Percentiles rank a stretch among this genome's conserved stretches.
Conservation (phyloP, 2,113 vertebrate species). For the Phainopepla nitens region DNA sequence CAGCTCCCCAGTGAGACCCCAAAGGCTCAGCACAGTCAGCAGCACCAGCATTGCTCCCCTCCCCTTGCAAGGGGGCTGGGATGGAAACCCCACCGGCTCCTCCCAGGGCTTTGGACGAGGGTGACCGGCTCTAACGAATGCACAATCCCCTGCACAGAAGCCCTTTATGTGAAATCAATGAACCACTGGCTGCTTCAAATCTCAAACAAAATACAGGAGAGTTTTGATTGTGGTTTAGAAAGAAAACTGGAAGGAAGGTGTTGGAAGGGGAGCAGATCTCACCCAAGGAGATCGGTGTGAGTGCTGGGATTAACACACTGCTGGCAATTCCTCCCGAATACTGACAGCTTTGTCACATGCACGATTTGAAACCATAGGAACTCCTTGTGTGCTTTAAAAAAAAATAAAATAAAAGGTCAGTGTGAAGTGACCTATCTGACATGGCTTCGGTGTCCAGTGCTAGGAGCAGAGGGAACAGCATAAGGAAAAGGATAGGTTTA, state of each 20-base stretch:
- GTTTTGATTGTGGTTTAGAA: conserved; percentile 62
- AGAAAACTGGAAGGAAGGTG: conserved; percentile 20
- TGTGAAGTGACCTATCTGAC: neutral
- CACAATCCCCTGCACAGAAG: conserved; percentile 33
- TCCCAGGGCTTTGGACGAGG: neutral
- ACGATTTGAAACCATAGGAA: neutral
- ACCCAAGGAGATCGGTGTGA: neutral
- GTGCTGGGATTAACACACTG: neutral
- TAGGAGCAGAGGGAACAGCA: neutral
- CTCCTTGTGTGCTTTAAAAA: neutral
- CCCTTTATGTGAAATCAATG: conserved; percentile 34
- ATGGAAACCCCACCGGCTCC: neutral
- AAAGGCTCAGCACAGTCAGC: neutral
- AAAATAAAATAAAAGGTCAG: neutral
- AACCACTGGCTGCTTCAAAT: conserved; percentile 40
- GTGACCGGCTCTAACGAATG: fast-evolving
- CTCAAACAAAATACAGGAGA: conserved; percentile 51
- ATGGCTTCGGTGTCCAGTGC: neutral
- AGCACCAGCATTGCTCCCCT: fast-evolving
- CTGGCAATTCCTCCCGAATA: neutral
- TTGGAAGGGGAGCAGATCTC: conserved; percentile 29
- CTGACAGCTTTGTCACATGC: neutral
- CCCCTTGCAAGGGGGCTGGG: neutral
- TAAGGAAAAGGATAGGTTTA: fast-evolving
- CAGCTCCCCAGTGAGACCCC: neutral